A percentile compares a stretch with the other conserved stretches of the same genome.
These are phyloP conservation scores for Centropus bengalensis DNA, from an alignment of 2,113 vertebrate genomes.

Conservation along the genomic window DNA sequence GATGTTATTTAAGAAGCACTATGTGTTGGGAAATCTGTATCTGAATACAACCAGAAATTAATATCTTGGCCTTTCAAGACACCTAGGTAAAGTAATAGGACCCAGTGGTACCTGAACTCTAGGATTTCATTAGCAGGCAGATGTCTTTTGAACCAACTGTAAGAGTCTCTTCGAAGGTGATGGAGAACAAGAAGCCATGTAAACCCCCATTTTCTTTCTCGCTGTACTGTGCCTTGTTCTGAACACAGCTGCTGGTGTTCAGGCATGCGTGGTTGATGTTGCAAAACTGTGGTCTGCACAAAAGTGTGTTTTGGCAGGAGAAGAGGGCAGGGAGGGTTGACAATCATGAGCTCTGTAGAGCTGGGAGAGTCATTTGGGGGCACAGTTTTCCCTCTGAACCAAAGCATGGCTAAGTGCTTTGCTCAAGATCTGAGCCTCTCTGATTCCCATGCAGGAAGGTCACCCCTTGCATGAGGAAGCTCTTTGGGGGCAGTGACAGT, in stretches of 20 bases:
- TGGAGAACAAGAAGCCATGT: neutral
- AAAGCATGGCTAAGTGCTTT: neutral
- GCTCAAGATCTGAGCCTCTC: neutral
- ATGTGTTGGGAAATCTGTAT: neutral
- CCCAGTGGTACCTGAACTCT: neutral
- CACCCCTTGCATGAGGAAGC: neutral
- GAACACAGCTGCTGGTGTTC: neutral
- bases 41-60: neutral
- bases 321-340: fast-evolving
- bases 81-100: neutral
- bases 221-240: neutral
- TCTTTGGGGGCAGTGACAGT: neutral
- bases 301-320: neutral
- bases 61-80: neutral
- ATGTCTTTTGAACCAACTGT: neutral
- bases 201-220: neutral
- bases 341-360: neutral
- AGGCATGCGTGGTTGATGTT: fast-evolving
- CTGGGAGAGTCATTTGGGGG: neutral
- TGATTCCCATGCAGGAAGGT: neutral
- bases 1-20: neutral
- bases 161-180: neutral
- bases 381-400: fast-evolving
- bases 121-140: neutral
- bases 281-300: neutral